phyloP scores from a whole-genome alignment of 2,113 vertebrate genomes.

The Zapornia atra region DNA sequence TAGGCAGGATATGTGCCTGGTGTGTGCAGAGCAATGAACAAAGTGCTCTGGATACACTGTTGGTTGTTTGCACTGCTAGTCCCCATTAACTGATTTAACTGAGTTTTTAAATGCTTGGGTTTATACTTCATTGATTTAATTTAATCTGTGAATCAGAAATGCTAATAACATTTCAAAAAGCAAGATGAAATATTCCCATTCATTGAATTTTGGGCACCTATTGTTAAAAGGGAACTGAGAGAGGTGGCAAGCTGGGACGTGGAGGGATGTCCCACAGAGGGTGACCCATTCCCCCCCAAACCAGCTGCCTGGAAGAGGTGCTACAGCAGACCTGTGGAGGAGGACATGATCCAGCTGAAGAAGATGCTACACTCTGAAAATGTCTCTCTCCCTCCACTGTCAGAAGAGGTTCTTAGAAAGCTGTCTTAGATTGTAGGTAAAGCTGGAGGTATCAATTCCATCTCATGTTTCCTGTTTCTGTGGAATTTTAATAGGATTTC shows the following conservation, averaged over 20 bases:
- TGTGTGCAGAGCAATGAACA: background rate
- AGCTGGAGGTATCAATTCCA: background rate
- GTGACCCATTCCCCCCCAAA: background rate
- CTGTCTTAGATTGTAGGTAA: background rate
- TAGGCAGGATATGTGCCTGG: background rate
- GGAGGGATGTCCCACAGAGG: background rate
- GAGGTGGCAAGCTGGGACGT: background rate
- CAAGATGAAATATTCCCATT: background rate
- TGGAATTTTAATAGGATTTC: background rate
- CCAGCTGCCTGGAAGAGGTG: background rate
- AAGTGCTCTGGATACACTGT: background rate
- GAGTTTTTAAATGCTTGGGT: background rate
- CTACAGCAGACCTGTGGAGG: background rate
- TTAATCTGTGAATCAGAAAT: background rate
- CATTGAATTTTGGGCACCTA: background rate
- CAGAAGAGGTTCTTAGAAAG: background rate
- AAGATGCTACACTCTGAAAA: background rate
- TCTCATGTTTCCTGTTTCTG: background rate
- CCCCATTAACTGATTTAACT: background rate
- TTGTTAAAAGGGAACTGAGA: background rate
- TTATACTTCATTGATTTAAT: background rate
- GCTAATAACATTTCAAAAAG: background rate
- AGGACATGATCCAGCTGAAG: background rate
- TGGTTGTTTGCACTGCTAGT: background rate
- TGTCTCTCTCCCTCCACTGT: fast-evolving